These are phyloP conservation scores for Cephalophus harveyi DNA, from an alignment of 2,113 vertebrate species.

Conservation along the genomic window DNA sequence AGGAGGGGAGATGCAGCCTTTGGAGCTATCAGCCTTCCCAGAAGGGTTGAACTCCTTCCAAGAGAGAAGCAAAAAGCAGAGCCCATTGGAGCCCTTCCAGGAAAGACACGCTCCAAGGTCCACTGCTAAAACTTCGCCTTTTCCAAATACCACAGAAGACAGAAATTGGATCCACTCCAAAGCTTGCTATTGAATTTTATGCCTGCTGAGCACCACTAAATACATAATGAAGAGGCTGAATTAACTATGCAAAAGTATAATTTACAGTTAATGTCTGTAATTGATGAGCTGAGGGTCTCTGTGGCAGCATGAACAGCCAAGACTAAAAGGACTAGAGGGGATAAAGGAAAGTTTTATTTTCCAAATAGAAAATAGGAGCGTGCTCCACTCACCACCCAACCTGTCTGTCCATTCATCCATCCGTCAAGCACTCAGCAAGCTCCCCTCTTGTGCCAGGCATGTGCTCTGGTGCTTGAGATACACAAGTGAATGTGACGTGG, in stretches of 20 bases:
- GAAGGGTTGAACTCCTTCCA: constrained; percentile 40
- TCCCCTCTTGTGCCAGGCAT: accelerated
- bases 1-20: neutral
- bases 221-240: constrained; percentile 55
- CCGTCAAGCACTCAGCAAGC: neutral
- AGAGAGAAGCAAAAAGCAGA: neutral
- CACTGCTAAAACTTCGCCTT: neutral
- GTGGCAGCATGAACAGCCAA: neutral
- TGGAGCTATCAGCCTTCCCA: constrained; percentile 50
- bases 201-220: constrained; percentile 48
- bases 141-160: constrained; percentile 26
- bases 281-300: constrained; percentile 36
- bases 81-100: constrained; percentile 17
- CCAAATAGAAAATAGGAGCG: neutral
- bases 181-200: constrained; percentile 13
- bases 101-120: constrained; percentile 14
- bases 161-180: constrained; percentile 43
- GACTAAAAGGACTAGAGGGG: neutral
- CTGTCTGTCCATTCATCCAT: accelerated
- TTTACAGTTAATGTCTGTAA: constrained; percentile 55
- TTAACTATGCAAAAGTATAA: constrained; percentile 56
- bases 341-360: neutral
- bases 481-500: accelerated
- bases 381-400: neutral
- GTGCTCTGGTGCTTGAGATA: too few species aligned